Evolutionary conservation across 2,797 vertebrate species (phyloP).

Genomic region (Megalops cyprinoides): DNA sequence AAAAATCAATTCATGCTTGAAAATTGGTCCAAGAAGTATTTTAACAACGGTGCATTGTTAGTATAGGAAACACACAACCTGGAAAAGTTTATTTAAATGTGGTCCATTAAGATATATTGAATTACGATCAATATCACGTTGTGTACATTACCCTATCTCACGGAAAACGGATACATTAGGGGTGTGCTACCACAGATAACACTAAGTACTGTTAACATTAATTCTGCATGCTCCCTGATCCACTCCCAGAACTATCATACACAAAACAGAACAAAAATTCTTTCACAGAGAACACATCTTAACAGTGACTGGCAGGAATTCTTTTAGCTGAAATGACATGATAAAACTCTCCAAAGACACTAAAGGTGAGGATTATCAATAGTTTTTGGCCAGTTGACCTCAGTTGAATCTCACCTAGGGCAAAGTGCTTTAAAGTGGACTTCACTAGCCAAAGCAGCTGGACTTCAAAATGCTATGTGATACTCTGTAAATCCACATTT

Average conservation of each 20-base stretch:
- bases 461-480: no score
- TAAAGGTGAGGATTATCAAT: neutral
- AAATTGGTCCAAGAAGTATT: conserved; percentile 23
- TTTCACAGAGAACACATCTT: neutral
- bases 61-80: conserved; percentile 24
- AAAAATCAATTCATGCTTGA: conserved; percentile 13
- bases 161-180: neutral
- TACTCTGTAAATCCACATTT: no score
- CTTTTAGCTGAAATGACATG: neutral
- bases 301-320: neutral
- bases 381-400: neutral
- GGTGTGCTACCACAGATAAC: conserved; percentile 23
- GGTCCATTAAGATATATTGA: conserved; percentile 13
- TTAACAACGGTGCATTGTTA: conserved; percentile 19
- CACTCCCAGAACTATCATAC: neutral
- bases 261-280: neutral
- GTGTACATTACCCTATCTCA: neutral
- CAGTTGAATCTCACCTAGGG: neutral
- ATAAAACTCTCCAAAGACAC: neutral
- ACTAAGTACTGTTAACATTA: conserved; percentile 18
- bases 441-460: neutral
- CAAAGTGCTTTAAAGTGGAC: neutral
- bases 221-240: neutral
- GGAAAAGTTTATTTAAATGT: conserved; percentile 11
- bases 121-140: conserved; percentile 18